These are phyloP conservation scores for Myrmophylax atrothorax DNA, from an alignment of 2,113 vertebrate species.

Conservation along the genomic window DNA sequence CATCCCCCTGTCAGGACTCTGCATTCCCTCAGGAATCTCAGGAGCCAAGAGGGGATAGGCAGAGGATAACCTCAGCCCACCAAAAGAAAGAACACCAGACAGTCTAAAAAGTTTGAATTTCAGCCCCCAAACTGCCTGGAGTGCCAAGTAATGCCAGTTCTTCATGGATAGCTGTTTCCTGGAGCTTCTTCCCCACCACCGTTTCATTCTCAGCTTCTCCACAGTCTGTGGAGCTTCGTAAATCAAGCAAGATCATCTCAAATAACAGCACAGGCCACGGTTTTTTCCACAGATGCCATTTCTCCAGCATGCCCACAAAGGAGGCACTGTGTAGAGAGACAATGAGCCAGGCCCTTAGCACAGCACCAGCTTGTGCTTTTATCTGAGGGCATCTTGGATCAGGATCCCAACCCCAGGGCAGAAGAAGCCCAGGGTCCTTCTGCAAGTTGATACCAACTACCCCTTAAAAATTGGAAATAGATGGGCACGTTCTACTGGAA, in stretches of 20 bases:
- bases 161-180: not conserved
- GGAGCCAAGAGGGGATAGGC: not conserved
- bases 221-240: not conserved
- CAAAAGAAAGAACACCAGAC: not conserved
- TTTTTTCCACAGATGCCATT: not conserved
- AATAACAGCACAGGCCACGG: not conserved
- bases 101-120: not conserved
- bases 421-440: not conserved
- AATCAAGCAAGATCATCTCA: not conserved
- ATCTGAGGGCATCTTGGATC: not conserved
- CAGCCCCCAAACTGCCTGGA: not conserved
- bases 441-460: not conserved
- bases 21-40: not conserved
- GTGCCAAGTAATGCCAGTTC: not conserved
- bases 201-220: not conserved
- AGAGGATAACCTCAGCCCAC: not conserved
- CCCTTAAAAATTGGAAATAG: not conserved
- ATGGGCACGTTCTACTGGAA: not conserved
- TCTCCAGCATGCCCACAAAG: conserved; percentile 31
- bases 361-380: not conserved
- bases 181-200: not conserved
- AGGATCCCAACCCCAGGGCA: not conserved
- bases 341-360: not conserved
- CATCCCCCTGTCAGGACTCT: not conserved
- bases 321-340: not conserved